Percentiles rank a stretch among this genome's conserved stretches.
Conservation (phyloP, 2,797 vertebrate genomes). For the Thaleichthys pacificus region DNA sequence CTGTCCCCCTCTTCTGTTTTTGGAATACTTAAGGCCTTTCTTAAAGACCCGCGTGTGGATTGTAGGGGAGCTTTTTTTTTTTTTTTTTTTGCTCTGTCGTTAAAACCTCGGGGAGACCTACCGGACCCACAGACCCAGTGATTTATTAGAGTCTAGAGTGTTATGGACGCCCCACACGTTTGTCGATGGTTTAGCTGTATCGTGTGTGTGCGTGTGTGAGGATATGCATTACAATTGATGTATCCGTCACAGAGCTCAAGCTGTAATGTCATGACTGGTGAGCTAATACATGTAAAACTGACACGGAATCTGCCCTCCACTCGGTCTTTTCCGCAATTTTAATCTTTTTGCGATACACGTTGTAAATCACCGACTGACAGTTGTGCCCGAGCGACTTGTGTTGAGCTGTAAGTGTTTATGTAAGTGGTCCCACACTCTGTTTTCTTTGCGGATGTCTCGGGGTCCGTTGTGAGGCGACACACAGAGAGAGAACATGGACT, state of each 20-base stretch:
- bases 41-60: constrained; percentile 16
- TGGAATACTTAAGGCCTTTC: constrained; percentile 17
- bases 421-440: constrained; percentile 31
- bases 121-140: constrained; percentile 26
- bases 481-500: constrained; percentile 16
- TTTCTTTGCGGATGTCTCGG: constrained; percentile 39
- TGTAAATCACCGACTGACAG: constrained; percentile 29
- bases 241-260: background rate
- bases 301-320: background rate
- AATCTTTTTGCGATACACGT: constrained; percentile 27
- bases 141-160: constrained; percentile 34
- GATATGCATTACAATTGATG: constrained; percentile 4
- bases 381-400: constrained; percentile 17
- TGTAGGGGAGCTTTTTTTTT: background rate
- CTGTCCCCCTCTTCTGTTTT: constrained; percentile 15
- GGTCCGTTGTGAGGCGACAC: constrained; percentile 37
- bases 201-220: background rate
- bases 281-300: constrained; percentile 6
- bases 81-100: constrained; percentile 17
- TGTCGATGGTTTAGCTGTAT: background rate
- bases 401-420: constrained; percentile 45
- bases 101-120: constrained; percentile 28
- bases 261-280: background rate
- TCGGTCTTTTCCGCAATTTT: constrained; percentile 17
- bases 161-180: constrained; percentile 12